Conservation (phyloP, 2,113 vertebrate genomes). For the Machaerirhynchus nigripectus region DNA sequence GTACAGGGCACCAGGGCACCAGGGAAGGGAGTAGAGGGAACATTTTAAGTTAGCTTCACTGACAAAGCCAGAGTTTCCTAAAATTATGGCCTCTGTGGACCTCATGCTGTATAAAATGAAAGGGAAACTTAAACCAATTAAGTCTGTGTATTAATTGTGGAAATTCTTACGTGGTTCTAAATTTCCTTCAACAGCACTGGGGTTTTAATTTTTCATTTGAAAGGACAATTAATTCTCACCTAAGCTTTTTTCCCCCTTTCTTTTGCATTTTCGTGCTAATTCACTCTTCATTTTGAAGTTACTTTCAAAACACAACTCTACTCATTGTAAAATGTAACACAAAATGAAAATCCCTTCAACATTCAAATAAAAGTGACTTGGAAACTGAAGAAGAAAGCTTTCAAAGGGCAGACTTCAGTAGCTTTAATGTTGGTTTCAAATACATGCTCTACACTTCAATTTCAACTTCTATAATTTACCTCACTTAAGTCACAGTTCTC, state of each 20-base stretch:
- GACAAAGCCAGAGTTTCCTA: background rate
- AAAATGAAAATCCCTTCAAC: constrained; percentile 11
- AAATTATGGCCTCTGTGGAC: background rate
- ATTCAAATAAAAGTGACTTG: constrained; percentile 3
- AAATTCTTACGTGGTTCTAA: background rate
- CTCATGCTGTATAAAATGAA: background rate
- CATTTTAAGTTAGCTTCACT: background rate
- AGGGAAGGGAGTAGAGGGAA: background rate
- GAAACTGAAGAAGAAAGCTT: constrained; percentile 11
- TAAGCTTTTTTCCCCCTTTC: background rate
- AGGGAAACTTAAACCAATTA: constrained; percentile 6
- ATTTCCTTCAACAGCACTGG: background rate
- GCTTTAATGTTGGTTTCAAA: constrained; percentile 35
- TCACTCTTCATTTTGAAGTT: background rate
- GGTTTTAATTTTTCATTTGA: constrained; percentile 33
- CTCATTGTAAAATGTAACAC: background rate
- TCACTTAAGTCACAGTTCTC: background rate
- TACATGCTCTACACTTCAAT: constrained; percentile 1
- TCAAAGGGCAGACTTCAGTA: constrained; percentile 2
- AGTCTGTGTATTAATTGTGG: background rate
- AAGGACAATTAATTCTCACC: constrained; percentile 3
- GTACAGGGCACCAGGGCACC: fast-evolving
- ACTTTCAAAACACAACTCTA: constrained; percentile 24
- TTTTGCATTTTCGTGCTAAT: background rate
- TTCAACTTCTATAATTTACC: constrained; percentile 8